Evolutionary conservation across 2,797 vertebrate genomes (phyloP).

Genomic region (Chiloscyllium punctatum): DNA sequence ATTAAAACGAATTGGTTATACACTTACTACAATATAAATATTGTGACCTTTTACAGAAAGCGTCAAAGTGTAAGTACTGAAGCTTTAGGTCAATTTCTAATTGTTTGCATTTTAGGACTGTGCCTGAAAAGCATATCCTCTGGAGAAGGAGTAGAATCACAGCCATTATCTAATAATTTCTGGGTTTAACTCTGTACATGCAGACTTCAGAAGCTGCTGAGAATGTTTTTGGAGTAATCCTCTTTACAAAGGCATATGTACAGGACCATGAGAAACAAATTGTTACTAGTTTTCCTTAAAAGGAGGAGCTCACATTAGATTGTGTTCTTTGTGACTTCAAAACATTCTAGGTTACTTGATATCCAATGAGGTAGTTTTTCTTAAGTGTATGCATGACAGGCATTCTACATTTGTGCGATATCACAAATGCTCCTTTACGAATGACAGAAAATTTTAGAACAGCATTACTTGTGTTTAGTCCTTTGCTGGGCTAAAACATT

Average conservation of each 20-base stretch:
- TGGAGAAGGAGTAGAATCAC: too few relatives aligned
- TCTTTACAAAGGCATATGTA: neutral
- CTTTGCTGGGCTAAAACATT: neutral
- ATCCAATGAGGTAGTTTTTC: neutral
- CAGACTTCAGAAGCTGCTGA: neutral
- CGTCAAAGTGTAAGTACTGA: too few relatives aligned
- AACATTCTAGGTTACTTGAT: too few relatives aligned
- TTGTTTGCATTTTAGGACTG: too few relatives aligned
- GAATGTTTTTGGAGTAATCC: neutral
- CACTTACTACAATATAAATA: too few relatives aligned
- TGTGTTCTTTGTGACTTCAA: neutral
- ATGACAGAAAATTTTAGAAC: neutral
- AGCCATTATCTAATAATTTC: too few relatives aligned
- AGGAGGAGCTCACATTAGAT: too few relatives aligned
- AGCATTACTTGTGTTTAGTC: neutral
- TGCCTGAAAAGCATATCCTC: too few relatives aligned
- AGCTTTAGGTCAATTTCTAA: too few relatives aligned
- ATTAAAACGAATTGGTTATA: too few relatives aligned
- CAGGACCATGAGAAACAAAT: neutral
- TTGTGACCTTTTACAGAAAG: too few relatives aligned
- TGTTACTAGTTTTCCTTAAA: too few relatives aligned
- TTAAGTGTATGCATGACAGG: neutral
- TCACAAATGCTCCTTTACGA: neutral
- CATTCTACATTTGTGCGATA: neutral
- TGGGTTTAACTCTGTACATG: neutral